These are phyloP conservation scores for Chrysocyon brachyurus DNA, from an alignment of 2,797 vertebrate species.

Conservation along the genomic window DNA sequence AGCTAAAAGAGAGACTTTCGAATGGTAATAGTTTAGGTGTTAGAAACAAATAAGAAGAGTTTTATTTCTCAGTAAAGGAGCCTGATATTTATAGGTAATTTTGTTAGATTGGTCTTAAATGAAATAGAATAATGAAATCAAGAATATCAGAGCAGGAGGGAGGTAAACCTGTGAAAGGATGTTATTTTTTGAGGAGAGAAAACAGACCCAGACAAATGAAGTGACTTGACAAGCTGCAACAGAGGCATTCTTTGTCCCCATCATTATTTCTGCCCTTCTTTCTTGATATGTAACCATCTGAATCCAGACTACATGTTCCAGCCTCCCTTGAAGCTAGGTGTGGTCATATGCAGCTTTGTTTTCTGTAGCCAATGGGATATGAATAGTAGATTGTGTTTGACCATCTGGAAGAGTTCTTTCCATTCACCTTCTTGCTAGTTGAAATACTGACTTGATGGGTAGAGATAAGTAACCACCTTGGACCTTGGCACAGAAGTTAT, in stretches of 20 bases:
- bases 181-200: not conserved
- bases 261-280: not conserved
- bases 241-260: not conserved
- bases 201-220: not conserved
- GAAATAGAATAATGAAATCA: constrained; percentile 15
- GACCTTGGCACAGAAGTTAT: not conserved
- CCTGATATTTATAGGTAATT: not conserved
- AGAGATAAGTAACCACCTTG: not conserved
- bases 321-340: not conserved
- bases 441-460: not conserved
- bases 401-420: not conserved
- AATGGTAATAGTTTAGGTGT: not conserved
- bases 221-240: not conserved
- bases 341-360: not conserved
- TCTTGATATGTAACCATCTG: not conserved
- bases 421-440: not conserved
- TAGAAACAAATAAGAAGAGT: not conserved
- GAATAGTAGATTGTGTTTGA: not conserved
- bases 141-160: not conserved
- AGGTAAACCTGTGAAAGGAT: not conserved
- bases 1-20: not conserved
- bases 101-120: constrained; percentile 15
- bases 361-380: not conserved
- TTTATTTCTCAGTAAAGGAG: constrained; percentile 15
- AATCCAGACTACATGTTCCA: not conserved